Percentiles rank a stretch among this genome's conserved stretches.
These are phyloP conservation scores for Sebastes aleutianus DNA, from an alignment of 2,797 vertebrate species.

Conservation along the genomic window DNA sequence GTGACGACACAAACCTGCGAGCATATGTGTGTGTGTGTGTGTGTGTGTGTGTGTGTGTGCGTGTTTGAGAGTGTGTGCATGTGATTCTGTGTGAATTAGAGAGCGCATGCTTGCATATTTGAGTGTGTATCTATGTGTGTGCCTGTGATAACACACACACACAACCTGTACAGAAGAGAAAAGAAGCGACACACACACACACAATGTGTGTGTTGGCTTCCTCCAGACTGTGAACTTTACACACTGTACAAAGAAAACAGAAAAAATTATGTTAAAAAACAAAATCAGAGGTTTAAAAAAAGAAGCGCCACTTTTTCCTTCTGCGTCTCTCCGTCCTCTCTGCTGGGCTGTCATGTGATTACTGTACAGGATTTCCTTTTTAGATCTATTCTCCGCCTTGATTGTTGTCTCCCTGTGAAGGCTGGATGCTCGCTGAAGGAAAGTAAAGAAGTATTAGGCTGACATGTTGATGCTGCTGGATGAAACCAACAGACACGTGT, in stretches of 20 bases:
- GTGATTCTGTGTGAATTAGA: constrained; percentile 2
- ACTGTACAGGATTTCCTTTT: constrained; percentile 83
- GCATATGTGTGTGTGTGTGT: constrained; percentile 20
- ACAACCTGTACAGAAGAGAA: constrained; percentile 50
- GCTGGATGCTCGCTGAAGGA: constrained; percentile 62
- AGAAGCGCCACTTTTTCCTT: constrained; percentile 43
- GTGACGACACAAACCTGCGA: constrained; percentile 41
- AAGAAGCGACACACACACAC: constrained; percentile 20
- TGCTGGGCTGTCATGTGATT: constrained; percentile 80
- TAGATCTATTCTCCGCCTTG: constrained; percentile 79
- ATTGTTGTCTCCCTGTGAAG: constrained; percentile 78
- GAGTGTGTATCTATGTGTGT: constrained; percentile 39
- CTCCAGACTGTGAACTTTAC: constrained; percentile 57
- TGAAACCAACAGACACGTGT: neutral
- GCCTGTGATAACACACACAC: constrained; percentile 41
- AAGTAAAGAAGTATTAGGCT: neutral
- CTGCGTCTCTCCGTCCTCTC: constrained; percentile 65
- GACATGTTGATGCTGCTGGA: neutral
- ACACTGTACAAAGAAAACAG: constrained; percentile 72
- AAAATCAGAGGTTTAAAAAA: constrained; percentile 60
- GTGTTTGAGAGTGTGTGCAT: constrained; percentile 1
- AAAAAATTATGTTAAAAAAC: constrained; percentile 47
- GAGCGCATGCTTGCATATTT: constrained; percentile 43
- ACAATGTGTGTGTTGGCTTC: constrained; percentile 48
- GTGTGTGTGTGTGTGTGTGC: neutral